These are phyloP conservation scores for Agapetus fuscipes DNA, from an alignment of 2,888 invertebrate species.

Conservation along the genomic window DNA sequence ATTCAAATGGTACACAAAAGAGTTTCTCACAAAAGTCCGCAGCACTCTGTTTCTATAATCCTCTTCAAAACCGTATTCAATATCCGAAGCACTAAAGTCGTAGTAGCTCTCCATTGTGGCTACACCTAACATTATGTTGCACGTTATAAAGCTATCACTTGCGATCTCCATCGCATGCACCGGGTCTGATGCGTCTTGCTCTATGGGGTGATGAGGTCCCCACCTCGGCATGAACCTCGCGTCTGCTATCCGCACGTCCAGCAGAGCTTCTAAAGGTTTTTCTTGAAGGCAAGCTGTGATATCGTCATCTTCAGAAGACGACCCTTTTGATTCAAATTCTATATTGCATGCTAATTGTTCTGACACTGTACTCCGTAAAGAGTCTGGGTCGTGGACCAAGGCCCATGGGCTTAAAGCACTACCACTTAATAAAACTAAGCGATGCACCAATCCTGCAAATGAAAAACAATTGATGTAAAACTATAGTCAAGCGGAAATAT, in stretches of 20 bases:
- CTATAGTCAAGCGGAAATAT: neutral
- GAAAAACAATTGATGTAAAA: neutral
- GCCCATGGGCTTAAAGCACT: conserved; percentile 70
- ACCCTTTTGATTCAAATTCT: conserved; percentile 4
- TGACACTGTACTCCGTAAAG: conserved; percentile 49
- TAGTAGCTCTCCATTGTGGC: conserved; percentile 67
- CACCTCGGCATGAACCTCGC: conserved; percentile 13
- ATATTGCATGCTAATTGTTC: conserved; percentile 35
- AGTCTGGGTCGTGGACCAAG: conserved; percentile 58
- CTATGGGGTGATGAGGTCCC: conserved; percentile 14
- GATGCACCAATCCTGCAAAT: conserved; percentile 57
- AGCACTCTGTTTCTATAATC: conserved; percentile 64
- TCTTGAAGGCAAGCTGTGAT: conserved; percentile 5
- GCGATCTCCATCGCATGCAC: conserved; percentile 27
- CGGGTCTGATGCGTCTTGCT: conserved; percentile 17
- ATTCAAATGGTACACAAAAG: conserved; percentile 79
- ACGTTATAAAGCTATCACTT: conserved; percentile 58
- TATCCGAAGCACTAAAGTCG: conserved; percentile 62
- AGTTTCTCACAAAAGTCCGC: conserved; percentile 74
- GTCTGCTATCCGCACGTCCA: conserved; percentile 10
- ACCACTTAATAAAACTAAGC: conserved; percentile 66
- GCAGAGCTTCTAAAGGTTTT: conserved; percentile 9
- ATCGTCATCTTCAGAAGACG: conserved; percentile 4
- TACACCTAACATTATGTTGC: conserved; percentile 63
- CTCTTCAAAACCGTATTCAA: conserved; percentile 72